Base-by-base conservation (phyloP, 1,140 invertebrate species). In the Aphis craccivora region DNA sequence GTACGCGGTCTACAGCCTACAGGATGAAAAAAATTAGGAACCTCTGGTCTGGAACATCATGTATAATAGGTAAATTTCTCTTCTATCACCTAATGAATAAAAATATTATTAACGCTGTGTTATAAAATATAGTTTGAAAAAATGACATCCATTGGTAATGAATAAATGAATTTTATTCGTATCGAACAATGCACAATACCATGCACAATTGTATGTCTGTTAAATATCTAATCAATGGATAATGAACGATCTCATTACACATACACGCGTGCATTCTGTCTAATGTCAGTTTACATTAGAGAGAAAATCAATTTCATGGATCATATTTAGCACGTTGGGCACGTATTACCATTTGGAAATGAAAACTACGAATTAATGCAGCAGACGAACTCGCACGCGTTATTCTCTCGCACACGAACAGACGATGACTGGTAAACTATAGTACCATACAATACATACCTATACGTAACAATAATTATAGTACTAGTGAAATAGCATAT, bases 281-380 rank as follows among this genome's bases (percentile, higher is more conserved):
- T 53, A 53, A 88, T 51, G 87, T 53, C 45, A 11, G n/a, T 89
- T 89, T 53, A 53, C 48, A 53, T 89, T 88, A 51, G 35, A 37
- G 87, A 89, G 87, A 51, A 89, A 89, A 89, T 53, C 87, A 53
- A 89, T 89, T 89, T 53, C 87, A 53, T 20, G 87, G 45, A n/a
- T 89, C 45, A 23, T n/a, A 35, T 89, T 89, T 89, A 53, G 20
- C 48, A 89, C 45, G 48, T 89, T 89, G 7, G 20, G 45, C 87
- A 53, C 87, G 87, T 89, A 89, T 89, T 89, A n/a, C 35, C 48
- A 20, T 89, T 89, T 35, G 35, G 48, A 53, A 89, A 53, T 51
- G 48, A 89, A 89, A 89, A 53, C 87, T 89, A 89, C n/a, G 87
- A 89, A 89, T 53, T 89, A 89, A 89, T 53, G 87, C 48, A 35